phyloP scores from a whole-genome alignment of 2,888 invertebrate species.

The Morpho deidamia region DNA sequence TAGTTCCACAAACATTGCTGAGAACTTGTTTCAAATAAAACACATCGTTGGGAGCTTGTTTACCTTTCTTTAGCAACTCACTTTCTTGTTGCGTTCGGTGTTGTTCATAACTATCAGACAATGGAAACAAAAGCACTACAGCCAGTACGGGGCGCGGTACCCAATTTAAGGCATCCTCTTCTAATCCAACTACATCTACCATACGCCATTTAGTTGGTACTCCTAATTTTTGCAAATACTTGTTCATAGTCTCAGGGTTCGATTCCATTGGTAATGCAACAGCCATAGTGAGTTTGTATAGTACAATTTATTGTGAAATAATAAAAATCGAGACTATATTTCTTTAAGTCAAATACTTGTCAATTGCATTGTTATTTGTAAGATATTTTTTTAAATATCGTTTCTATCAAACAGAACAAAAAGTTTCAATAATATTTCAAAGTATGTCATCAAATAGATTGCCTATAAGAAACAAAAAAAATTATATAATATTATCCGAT shows the following conservation, averaged over 20 bases:
- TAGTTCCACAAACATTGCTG: slow-evolving; percentile 96
- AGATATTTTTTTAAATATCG: background rate
- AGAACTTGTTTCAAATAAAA: slow-evolving; percentile 94
- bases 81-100: slow-evolving; percentile 81
- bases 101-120: slow-evolving; percentile 85
- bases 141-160: slow-evolving; percentile 92
- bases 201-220: slow-evolving; percentile 89
- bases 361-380: background rate
- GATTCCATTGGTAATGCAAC: slow-evolving; percentile 70
- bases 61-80: slow-evolving; percentile 74
- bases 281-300: slow-evolving; percentile 35
- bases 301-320: background rate
- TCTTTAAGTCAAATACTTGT: background rate
- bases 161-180: slow-evolving; percentile 88
- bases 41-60: slow-evolving; percentile 79
- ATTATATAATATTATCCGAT: no score
- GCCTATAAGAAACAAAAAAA: no score
- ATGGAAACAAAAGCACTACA: slow-evolving; percentile 92
- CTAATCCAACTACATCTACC: slow-evolving; percentile 95
- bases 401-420: background rate
- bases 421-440: background rate
- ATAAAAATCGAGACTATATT: background rate
- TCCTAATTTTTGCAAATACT: slow-evolving; percentile 88
- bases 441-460: background rate
- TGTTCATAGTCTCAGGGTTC: slow-evolving; percentile 80